These are phyloP conservation scores for Oikopleura albicans DNA, from an alignment of 23 tunicate genomes.

Conservation along the genomic window DNA sequence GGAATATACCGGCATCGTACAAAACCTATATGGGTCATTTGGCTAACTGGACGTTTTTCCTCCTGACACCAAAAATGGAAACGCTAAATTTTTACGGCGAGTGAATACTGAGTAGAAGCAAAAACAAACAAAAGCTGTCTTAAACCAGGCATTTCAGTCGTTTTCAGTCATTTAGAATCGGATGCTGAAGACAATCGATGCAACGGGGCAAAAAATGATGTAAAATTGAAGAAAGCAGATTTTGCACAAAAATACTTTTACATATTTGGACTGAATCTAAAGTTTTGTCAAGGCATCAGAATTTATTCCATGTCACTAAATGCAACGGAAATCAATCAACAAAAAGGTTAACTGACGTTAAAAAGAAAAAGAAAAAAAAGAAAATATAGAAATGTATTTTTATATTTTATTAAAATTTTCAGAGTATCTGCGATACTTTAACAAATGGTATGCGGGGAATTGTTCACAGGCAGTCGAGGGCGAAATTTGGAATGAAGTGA, in stretches of 20 bases:
- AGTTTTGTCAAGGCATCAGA: background rate
- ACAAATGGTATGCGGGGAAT: background rate
- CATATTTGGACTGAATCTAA: background rate
- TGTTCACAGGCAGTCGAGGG: background rate
- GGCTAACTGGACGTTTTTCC: no score
- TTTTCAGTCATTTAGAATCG: slow-evolving; percentile 1
- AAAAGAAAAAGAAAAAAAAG: no score
- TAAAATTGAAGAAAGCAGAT: background rate
- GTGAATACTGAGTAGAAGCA: background rate
- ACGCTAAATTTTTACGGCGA: background rate
- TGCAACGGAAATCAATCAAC: background rate
- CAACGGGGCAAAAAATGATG: background rate
- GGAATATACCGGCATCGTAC: no score
- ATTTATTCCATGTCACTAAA: background rate
- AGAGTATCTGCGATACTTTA: background rate
- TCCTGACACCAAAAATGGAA: background rate
- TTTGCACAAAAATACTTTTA: slow-evolving; percentile 1
- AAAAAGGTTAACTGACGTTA: background rate
- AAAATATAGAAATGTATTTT: no score
- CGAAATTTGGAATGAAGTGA: background rate
- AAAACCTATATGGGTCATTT: no score
- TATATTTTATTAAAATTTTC: background rate
- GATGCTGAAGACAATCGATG: background rate
- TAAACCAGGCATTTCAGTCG: background rate
- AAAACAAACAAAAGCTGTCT: background rate